Conservation (phyloP, 2,113 vertebrate genomes). For the Spea multiplicata region DNA sequence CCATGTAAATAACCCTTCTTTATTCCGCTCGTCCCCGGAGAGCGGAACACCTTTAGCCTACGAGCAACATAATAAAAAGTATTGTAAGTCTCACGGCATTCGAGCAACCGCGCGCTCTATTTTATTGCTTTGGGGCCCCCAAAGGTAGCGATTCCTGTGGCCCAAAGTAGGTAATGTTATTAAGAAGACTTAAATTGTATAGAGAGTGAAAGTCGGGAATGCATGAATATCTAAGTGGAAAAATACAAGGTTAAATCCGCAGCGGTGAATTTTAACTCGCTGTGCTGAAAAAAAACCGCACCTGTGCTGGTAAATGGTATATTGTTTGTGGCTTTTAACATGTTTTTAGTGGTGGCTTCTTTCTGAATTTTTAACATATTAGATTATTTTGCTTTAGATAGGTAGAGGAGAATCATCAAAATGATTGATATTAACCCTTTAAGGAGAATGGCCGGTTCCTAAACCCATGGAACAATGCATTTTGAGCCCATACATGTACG, state of each 20-base stretch:
- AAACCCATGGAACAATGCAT: too few relatives aligned
- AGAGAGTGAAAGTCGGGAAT: slow-evolving; percentile 30
- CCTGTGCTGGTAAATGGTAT: too few relatives aligned
- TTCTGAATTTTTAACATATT: too few relatives aligned
- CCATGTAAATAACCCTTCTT: slow-evolving; percentile 19
- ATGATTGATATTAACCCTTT: too few relatives aligned
- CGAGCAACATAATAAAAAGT: slow-evolving; percentile 42
- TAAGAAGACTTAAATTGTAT: slow-evolving; percentile 38
- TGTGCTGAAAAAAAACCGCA: too few relatives aligned
- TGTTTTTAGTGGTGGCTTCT: too few relatives aligned
- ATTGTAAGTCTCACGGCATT: slow-evolving; percentile 5
- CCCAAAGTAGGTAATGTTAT: slow-evolving; percentile 34
- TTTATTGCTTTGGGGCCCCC: slow-evolving; percentile 34
- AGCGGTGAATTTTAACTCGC: neutral
- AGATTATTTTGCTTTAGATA: too few relatives aligned
- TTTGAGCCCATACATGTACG: too few relatives aligned
- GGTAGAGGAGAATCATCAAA: too few relatives aligned
- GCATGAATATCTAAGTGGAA: slow-evolving; percentile 37
- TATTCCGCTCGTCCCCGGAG: slow-evolving; percentile 9
- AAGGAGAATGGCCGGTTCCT: too few relatives aligned
- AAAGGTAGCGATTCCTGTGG: slow-evolving; percentile 33
- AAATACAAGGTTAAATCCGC: slow-evolving; percentile 34
- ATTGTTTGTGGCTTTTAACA: too few relatives aligned
- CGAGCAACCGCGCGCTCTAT: slow-evolving; percentile 7
- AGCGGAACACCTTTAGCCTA: slow-evolving; percentile 30